Evolutionary conservation across 2,888 invertebrate species (phyloP), one percentile per base, ranked within the genome.

Genomic region (Drosophila prostipennis): DNA sequence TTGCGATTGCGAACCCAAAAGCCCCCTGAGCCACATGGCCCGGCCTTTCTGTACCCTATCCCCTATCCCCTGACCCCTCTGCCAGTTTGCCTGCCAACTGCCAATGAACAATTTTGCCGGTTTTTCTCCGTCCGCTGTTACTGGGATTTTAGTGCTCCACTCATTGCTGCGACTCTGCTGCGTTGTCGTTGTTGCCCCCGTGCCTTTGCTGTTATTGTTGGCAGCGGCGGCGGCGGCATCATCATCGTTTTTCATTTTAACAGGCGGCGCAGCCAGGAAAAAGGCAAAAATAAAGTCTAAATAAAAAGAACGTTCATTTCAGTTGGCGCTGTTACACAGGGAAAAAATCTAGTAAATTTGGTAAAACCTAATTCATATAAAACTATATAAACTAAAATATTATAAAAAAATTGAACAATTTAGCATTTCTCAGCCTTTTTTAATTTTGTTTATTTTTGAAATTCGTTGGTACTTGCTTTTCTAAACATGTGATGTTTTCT

Each of bases 181-280:
- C 37, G 42, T 59, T 42, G 59, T 26, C 59, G 56, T 48, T 69
- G 58, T 60, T 45, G 6, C 7, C 7, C 29, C 29, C 1, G 29
- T 29, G 29, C 29, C 5, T 29, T 29, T 29, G 29, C 29, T 29
- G 46, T 48, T 48, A 48, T 48, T 48, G 48, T 48, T 48, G 59
- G 51, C 36, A 59, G 59, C 55, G 23, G 26, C 59, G 58, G 49
- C 39, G 76, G 67, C 56, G 68, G 58, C 67, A 63, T 77, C 77
- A 77, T 78, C 73, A 80, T 75, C 73, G 71, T 76, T 74, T 76
- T 77, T 78, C 69, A 74, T 74, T 74, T 78, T 68, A 65, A 75
- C 65, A 76, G 73, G 76, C 77, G 61, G 76, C 77, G 61, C 65
- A 73, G 61, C 60, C 53, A 70, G 54, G 46, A 72, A 67, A 56